Evolutionary conservation across 1,140 invertebrate species (phyloP).

Genomic region (Saccostrea cuccullata): DNA sequence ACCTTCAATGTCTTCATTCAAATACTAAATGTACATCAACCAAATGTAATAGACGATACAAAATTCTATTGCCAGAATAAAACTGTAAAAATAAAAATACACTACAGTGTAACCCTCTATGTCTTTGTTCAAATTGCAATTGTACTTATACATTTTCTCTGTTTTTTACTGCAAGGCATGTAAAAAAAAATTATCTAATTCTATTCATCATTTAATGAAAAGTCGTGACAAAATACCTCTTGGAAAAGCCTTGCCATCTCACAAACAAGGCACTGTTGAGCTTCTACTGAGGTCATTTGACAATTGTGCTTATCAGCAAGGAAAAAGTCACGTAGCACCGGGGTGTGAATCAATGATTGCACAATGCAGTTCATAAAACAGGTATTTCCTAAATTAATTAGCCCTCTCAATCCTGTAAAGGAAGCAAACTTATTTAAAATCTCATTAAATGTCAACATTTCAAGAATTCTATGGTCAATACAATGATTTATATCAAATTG

Average conservation of each 20-base stretch:
- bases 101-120: too few species aligned
- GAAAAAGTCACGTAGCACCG: conserved; percentile 96
- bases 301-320: conserved; percentile 90
- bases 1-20: background rate
- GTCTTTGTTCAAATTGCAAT: background rate
- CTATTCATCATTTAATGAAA: background rate
- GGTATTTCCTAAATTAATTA: conserved; percentile 98
- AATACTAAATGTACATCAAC: too few species aligned
- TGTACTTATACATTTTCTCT: too few species aligned
- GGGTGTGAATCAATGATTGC: conserved; percentile 96
- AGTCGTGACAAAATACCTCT: conserved; percentile 67
- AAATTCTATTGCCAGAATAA: too few species aligned
- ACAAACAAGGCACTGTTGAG: conserved; percentile 90
- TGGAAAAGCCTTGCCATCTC: conserved; percentile 85
- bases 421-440: conserved; percentile 26
- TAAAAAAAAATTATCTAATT: background rate
- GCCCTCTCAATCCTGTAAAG: conserved; percentile 83
- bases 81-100: too few species aligned
- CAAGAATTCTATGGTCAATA: too few species aligned
- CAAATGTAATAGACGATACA: too few species aligned
- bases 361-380: conserved; percentile 99
- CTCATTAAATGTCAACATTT: background rate
- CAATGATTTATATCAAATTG: too few species aligned
- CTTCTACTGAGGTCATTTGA: conserved; percentile 72
- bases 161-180: background rate